Base-by-base conservation (phyloP, 2,113 vertebrate genomes). In the Vicugna pacos region DNA sequence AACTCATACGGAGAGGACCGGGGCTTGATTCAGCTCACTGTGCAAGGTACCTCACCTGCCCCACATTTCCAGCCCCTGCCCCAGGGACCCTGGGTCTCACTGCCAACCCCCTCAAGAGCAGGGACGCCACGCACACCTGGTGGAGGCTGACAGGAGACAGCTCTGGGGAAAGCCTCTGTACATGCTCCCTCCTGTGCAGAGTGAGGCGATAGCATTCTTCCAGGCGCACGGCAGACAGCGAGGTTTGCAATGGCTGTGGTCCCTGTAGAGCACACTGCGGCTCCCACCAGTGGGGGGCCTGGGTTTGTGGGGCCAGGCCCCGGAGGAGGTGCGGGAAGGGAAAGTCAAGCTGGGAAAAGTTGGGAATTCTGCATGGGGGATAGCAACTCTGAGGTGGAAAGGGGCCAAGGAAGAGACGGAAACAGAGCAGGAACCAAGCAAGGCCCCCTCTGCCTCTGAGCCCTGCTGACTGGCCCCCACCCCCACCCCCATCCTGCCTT, bases 11-110 rank as follows among this genome's bases (percentile, higher is more conserved):
- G 99, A 70, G 99, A 99, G 94, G 99, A 99, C 95, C 98, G 99
- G 91, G 99, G 99, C n/a, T 98, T 99, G 97, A 99, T 99, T 98
- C 99, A 99, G 94, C 99, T 99, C 98, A 99, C 99, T 0, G 99
- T 99, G 94, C 99, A 99, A 99, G 99, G 99, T 99, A 98, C 17
- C 0, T 1, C 86, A 10, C 46, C 30, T 0, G 42, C 85, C 77
- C 86, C 38, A 2, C 28, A 0, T 3, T 13, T 75, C 77, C 32
- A 17, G 1, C 65, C 70, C 26, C 35, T 20, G 20, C 67, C 48
- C 30, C 26, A 1, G 67, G 46, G 67, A 52, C 24, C 14, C 32
- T 0, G 19, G 17, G 0, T 1, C 35, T 54, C 54, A 7, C 35
- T 13, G 50, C 70, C 26, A 52, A 20, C 24, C 60, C 17, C 17